Evolutionary conservation across 2,797 vertebrate species (phyloP).

Genomic region (Dipus sagitta): DNA sequence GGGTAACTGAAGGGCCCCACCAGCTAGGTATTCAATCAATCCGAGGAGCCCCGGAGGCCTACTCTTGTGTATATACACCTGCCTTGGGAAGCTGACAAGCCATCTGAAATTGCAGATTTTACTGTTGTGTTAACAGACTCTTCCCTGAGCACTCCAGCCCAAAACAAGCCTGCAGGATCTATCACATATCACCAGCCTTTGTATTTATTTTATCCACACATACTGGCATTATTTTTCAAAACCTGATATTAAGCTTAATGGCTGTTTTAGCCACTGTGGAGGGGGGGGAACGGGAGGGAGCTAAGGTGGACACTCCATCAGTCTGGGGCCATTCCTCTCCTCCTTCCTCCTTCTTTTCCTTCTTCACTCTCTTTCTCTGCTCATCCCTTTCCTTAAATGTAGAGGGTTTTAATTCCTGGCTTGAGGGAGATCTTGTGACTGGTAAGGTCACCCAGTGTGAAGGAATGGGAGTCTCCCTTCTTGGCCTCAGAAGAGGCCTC

Average conservation of each 20-base stretch:
- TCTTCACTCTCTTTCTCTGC: background rate
- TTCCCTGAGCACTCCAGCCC: background rate
- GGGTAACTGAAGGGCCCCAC: background rate
- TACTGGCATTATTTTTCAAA: background rate
- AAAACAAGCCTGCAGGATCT: background rate
- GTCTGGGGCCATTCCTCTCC: background rate
- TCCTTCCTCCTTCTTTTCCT: too few relatives aligned
- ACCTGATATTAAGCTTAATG: background rate
- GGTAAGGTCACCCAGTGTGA: background rate
- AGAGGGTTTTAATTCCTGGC: background rate
- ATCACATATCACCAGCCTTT: background rate
- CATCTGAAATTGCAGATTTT: background rate
- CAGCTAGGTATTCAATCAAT: background rate
- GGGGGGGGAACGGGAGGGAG: too few relatives aligned
- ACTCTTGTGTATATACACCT: background rate
- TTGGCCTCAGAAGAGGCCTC: background rate
- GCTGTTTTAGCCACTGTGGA: background rate
- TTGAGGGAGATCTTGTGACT: background rate
- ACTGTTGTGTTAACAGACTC: background rate
- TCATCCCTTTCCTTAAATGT: background rate
- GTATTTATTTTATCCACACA: background rate
- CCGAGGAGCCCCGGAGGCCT: background rate
- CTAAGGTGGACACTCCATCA: too few relatives aligned
- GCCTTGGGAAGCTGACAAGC: background rate
- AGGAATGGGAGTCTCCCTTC: background rate